Evolutionary conservation across 1,140 invertebrate genomes (phyloP).

Genomic region (Drosophila insularis): DNA sequence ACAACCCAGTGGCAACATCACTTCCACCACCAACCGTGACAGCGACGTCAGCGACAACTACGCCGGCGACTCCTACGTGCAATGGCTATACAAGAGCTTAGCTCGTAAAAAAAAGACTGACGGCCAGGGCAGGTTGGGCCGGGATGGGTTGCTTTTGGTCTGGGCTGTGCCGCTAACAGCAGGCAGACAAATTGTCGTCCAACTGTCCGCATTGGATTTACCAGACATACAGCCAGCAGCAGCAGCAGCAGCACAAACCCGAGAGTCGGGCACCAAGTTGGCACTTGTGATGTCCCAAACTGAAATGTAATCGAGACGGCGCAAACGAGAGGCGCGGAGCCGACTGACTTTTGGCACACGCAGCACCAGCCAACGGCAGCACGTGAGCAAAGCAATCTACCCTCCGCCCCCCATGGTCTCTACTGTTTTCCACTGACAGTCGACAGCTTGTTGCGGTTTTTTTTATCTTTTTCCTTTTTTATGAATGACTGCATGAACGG

Average conservation of each 20-base stretch:
- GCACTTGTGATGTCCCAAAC: slow-evolving; percentile 68
- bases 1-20: slow-evolving; percentile 20
- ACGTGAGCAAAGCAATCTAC: slow-evolving; percentile 50
- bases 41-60: slow-evolving; percentile 40
- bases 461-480: slow-evolving; percentile 23
- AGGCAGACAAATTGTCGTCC: slow-evolving; percentile 75
- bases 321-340: slow-evolving; percentile 27
- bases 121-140: slow-evolving; percentile 15
- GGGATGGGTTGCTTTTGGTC: slow-evolving; percentile 1
- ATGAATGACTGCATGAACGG: slow-evolving; percentile 26
- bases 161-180: slow-evolving; percentile 36
- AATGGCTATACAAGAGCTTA: slow-evolving; percentile 66
- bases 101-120: slow-evolving; percentile 71
- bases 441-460: slow-evolving; percentile 34
- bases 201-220: slow-evolving; percentile 60
- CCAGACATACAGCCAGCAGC: slow-evolving; percentile 30
- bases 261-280: slow-evolving; percentile 28
- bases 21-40: slow-evolving; percentile 70
- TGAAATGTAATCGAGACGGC: slow-evolving; percentile 62
- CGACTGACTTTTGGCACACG: slow-evolving; percentile 71
- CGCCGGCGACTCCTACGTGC: slow-evolving; percentile 69
- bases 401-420: slow-evolving; percentile 20
- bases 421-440: slow-evolving; percentile 25
- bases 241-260: slow-evolving; percentile 11
- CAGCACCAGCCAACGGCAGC: slow-evolving; percentile 33